These are phyloP conservation scores for Neuroscelio doddi DNA, from an alignment of 2,888 invertebrate genomes.

Conservation along the genomic window DNA sequence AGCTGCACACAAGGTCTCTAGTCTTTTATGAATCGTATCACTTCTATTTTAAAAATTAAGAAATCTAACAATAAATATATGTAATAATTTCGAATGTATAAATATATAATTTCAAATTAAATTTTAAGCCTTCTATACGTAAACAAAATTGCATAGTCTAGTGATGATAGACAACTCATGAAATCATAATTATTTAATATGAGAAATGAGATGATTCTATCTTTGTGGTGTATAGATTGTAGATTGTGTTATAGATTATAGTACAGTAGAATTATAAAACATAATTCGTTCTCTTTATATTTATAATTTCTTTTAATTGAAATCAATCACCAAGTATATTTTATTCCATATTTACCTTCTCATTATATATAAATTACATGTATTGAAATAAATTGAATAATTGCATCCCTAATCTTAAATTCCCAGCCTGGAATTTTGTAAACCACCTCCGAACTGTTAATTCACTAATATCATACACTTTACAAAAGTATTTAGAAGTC, in stretches of 20 bases:
- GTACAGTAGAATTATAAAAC: constrained; percentile 44
- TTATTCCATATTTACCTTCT: constrained; percentile 3
- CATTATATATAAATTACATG: neutral
- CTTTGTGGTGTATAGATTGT: constrained; percentile 47
- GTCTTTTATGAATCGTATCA: constrained; percentile 58
- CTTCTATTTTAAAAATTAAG: constrained; percentile 13
- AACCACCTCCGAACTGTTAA: no score
- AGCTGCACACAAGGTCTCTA: constrained; percentile 70
- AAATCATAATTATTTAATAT: neutral
- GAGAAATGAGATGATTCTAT: constrained; percentile 43
- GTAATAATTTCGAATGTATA: no score
- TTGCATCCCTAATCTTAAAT: no score
- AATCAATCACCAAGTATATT: constrained; percentile 29
- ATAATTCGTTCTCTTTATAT: constrained; percentile 41
- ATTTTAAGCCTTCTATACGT: no score
- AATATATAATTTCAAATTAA: no score
- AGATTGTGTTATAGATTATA: constrained; percentile 51
- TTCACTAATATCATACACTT: no score
- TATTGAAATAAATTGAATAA: neutral
- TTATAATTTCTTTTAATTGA: constrained; percentile 30
- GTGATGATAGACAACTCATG: no score
- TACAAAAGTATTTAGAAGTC: no score
- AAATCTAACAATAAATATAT: no score
- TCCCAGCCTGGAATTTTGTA: no score
- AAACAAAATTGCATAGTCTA: no score